Base-by-base conservation (phyloP, 2,888 invertebrate species). In the Phyllotreta cruciferae region DNA sequence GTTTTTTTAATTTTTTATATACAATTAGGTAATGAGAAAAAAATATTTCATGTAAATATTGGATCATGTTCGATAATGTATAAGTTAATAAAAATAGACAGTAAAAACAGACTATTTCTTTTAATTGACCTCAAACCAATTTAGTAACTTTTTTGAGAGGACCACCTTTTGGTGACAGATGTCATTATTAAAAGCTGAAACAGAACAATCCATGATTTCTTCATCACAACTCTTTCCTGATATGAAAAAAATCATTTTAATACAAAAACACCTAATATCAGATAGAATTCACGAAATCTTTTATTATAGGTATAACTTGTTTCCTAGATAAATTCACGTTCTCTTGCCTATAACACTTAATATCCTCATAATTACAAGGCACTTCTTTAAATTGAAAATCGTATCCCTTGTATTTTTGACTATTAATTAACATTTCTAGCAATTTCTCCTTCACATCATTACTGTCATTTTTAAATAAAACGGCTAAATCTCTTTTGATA, bases 301-400 rank as follows among this genome's bases (percentile, higher is more conserved):
- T 53, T 41, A 90, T 72, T 14, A 88, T 82, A 0, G 90, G 89
- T 60, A 90, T 79, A 66, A 90, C 86, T 74, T 90, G 90, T 76
- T 91, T 91, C 34, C 91, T 83, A 0, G 90, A 87, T 0, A 85
- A 85, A 45, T 83, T 81, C 0, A 87, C 74, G 73, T 91, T 90
- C 0, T 76, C 73, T 70, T 90, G 89, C 6, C 79, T 79, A 71
- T 85, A 86, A 71, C 86, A 85, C 6, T 75, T 68, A 50, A 86
- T 83, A 57, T 83, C 76, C 38, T 80, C 75, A 39, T 83, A 80
- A 53, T 77, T 75, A 41, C 81, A 77, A 39, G 77, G 74, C 0
- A 77, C 72, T 39, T 78, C 75, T 35, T 78, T 76, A 52, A 85
- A 75, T 1, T 79, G 71, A 0, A 87, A 76, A 0, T 81, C 70